Conservation (phyloP, 2,113 vertebrate genomes). For the Elephantulus edwardii region DNA sequence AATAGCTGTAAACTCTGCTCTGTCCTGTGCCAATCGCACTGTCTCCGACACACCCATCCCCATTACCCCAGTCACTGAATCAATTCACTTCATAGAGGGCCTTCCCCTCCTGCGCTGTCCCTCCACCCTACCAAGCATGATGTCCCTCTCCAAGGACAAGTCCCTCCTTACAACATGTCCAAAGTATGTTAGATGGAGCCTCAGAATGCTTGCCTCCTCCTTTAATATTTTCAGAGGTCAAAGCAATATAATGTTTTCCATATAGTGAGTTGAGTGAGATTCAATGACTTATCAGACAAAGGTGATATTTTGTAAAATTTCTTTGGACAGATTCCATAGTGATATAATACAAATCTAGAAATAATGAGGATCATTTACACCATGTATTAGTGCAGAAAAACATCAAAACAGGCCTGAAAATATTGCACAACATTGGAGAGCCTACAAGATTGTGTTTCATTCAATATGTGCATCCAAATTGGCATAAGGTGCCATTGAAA, state of each 20-base stretch:
- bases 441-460: neutral
- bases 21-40: too few species aligned
- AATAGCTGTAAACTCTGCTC: too few species aligned
- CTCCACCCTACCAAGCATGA: too few species aligned
- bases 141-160: too few species aligned
- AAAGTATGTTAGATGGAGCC: too few species aligned
- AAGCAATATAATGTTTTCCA: constrained; percentile 15
- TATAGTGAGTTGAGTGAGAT: neutral
- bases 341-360: neutral
- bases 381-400: neutral
- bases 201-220: too few species aligned
- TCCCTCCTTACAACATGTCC: too few species aligned
- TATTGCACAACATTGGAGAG: neutral
- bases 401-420: neutral
- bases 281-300: constrained; percentile 11
- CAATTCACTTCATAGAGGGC: too few species aligned
- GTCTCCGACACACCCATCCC: too few species aligned
- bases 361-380: neutral
- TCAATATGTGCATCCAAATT: neutral
- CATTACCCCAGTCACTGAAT: too few species aligned
- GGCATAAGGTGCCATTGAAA: neutral
- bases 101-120: too few species aligned
- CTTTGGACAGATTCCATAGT: neutral
- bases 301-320: neutral
- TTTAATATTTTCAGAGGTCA: constrained; percentile 33